A percentile compares a stretch with the other conserved stretches of the same genome.
These are phyloP conservation scores for Peribatodes rhomboidaria DNA, from an alignment of 2,888 invertebrate species.

Conservation along the genomic window DNA sequence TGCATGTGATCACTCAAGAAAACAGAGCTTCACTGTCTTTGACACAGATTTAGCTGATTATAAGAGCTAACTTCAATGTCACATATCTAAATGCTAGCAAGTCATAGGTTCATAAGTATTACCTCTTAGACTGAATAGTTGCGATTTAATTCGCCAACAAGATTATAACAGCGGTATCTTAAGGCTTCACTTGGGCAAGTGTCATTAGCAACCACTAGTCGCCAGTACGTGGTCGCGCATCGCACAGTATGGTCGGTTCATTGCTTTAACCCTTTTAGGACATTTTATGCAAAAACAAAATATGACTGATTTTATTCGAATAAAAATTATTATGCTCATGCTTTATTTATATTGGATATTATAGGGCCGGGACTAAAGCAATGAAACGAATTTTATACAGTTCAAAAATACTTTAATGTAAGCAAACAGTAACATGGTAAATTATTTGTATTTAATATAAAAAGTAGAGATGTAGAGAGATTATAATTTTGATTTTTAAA, in stretches of 20 bases:
- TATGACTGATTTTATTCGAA: background rate
- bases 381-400: slow-evolving; percentile 73
- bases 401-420: slow-evolving; percentile 70
- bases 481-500: slow-evolving; percentile 16
- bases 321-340: no score
- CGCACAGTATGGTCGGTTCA: slow-evolving; percentile 56
- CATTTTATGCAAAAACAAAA: slow-evolving; percentile 31
- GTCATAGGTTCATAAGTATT: background rate
- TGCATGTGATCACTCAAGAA: background rate
- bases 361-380: slow-evolving; percentile 79
- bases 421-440: slow-evolving; percentile 58
- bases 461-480: slow-evolving; percentile 35
- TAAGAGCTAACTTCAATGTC: slow-evolving; percentile 13
- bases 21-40: slow-evolving; percentile 8
- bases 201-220: background rate
- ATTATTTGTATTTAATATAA: background rate
- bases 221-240: slow-evolving; percentile 24
- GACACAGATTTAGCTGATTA: background rate
- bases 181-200: slow-evolving; percentile 35
- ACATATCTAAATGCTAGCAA: slow-evolving; percentile 8
- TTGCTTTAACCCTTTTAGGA: slow-evolving; percentile 77
- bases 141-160: slow-evolving; percentile 27
- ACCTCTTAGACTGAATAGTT: slow-evolving; percentile 19
- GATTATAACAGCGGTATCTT: slow-evolving; percentile 21
- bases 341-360: slow-evolving; percentile 36